Conservation (phyloP, 2,797 vertebrate species). For the Ctenosaura bakeri region DNA sequence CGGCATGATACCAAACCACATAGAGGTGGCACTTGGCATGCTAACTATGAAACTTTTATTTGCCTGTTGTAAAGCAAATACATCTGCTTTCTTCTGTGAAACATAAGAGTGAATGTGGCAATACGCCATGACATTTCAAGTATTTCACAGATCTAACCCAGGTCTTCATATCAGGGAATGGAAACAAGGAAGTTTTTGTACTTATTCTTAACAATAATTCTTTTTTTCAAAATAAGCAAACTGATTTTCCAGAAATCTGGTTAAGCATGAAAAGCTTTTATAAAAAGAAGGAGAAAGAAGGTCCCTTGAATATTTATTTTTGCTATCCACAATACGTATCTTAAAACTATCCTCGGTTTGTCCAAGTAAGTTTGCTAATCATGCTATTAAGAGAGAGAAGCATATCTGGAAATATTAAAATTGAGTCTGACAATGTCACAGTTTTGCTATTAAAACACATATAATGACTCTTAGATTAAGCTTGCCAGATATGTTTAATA, state of each 20-base stretch:
- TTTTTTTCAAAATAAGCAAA: conserved; percentile 30
- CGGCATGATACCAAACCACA: neutral
- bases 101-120: conserved; percentile 33
- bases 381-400: conserved; percentile 59
- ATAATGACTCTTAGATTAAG: conserved; percentile 71
- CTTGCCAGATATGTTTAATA: conserved; percentile 72
- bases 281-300: conserved; percentile 29
- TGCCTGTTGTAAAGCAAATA: neutral
- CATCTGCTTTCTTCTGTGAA: conserved; percentile 47
- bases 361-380: conserved; percentile 66
- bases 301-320: conserved; percentile 54
- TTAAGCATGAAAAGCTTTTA: conserved; percentile 16
- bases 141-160: conserved; percentile 12
- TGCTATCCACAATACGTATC: conserved; percentile 30
- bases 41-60: neutral
- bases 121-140: conserved; percentile 22
- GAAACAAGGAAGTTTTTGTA: neutral
- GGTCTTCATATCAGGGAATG: conserved; percentile 7
- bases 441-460: conserved; percentile 73
- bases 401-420: conserved; percentile 72
- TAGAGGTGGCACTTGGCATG: neutral
- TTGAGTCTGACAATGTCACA: conserved; percentile 62
- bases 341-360: conserved; percentile 47
- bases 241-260: conserved; percentile 36
- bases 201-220: conserved; percentile 29